A percentile compares a stretch with the other conserved stretches of the same genome.
phyloP scores from a whole-genome alignment of 2,797 vertebrate genomes.

The Poeciliopsis gracilis region DNA sequence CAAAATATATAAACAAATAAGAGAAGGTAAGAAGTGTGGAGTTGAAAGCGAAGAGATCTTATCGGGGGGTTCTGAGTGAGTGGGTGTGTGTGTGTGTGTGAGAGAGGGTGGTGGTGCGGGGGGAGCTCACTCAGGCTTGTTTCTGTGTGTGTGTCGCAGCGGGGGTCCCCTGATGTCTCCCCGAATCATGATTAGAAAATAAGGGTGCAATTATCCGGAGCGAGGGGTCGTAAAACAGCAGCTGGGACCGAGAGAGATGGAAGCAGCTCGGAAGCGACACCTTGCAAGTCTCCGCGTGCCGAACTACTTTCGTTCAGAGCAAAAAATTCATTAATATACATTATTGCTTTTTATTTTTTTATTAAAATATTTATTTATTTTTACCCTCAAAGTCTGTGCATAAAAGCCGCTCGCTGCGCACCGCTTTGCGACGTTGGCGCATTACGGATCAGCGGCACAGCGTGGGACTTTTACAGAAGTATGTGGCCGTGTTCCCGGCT shows the following conservation, averaged over 20 bases:
- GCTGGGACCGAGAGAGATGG: constrained; percentile 64
- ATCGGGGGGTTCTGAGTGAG: constrained; percentile 49
- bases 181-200: constrained; percentile 87
- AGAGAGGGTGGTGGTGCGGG: not conserved
- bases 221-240: constrained; percentile 83
- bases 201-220: constrained; percentile 89
- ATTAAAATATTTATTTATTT: not conserved
- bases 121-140: constrained; percentile 55
- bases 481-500: constrained; percentile 42
- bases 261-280: constrained; percentile 78
- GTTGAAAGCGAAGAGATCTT: constrained; percentile 61
- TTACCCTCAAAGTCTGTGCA: constrained; percentile 26
- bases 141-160: constrained; percentile 54
- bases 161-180: constrained; percentile 83
- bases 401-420: constrained; percentile 40
- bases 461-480: constrained; percentile 44
- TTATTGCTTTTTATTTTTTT: constrained; percentile 25
- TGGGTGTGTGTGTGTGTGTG: not conserved
- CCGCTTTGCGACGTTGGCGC: constrained; percentile 29
- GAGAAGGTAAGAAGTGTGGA: constrained; percentile 88
- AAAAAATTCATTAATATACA: not conserved
- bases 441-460: constrained; percentile 20
- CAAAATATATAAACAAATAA: not conserved
- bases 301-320: not conserved
- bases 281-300: constrained; percentile 78